Percentiles rank a stretch among this genome's conserved stretches.
phyloP scores from a whole-genome alignment of 2,113 vertebrate species.

The Perca fluviatilis region DNA sequence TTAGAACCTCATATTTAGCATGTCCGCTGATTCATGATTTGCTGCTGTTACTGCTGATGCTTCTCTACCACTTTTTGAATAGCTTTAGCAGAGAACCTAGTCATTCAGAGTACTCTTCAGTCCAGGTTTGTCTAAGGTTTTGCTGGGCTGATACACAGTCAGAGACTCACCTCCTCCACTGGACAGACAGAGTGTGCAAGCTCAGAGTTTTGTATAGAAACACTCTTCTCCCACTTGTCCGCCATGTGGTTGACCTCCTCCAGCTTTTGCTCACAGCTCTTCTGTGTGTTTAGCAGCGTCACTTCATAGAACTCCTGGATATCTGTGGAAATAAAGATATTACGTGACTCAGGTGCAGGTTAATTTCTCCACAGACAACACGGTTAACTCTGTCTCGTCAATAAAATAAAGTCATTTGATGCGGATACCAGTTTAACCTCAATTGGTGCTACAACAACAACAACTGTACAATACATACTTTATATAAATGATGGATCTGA shows the following conservation, averaged over 20 bases:
- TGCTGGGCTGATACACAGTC: background rate
- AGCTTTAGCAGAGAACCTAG: background rate
- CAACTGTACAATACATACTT: background rate
- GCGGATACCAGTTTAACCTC: background rate
- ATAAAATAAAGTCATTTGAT: background rate
- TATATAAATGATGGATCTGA: background rate
- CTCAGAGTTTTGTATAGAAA: constrained; percentile 69
- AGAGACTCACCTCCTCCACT: constrained; percentile 82
- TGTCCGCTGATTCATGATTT: background rate
- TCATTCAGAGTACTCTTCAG: background rate
- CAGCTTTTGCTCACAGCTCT: constrained; percentile 92
- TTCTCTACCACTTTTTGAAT: background rate
- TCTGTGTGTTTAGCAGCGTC: constrained; percentile 92
- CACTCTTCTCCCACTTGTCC: constrained; percentile 90
- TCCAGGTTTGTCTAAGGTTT: background rate
- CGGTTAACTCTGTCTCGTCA: background rate
- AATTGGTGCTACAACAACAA: background rate
- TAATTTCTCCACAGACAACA: background rate
- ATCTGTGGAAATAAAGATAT: constrained; percentile 82
- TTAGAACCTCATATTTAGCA: background rate
- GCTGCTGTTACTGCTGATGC: background rate
- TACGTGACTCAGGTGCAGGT: constrained; percentile 2
- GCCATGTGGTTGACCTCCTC: constrained; percentile 92
- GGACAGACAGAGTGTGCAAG: constrained; percentile 75
- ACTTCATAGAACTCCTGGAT: constrained; percentile 98